Evolutionary conservation across 2,113 vertebrate species (phyloP).

Genomic region (Lycocorax pyrrhopterus): DNA sequence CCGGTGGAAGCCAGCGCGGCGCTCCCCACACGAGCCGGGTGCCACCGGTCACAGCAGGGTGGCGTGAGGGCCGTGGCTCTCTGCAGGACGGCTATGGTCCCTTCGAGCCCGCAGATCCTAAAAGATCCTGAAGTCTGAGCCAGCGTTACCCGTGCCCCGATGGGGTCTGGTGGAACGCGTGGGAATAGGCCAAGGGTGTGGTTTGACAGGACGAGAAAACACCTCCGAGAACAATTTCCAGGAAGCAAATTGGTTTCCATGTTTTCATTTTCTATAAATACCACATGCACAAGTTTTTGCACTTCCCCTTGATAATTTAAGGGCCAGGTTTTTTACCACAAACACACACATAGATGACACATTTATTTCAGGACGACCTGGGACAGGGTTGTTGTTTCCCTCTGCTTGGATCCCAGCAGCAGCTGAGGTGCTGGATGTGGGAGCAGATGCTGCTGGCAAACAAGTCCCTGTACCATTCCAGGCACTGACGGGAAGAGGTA

Average conservation of each 20-base stretch:
- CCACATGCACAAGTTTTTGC: neutral
- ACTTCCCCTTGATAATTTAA: neutral
- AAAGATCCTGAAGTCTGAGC: fast-evolving
- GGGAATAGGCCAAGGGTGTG: neutral
- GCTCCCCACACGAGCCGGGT: neutral
- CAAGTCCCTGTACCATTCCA: fast-evolving
- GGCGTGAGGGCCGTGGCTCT: fast-evolving
- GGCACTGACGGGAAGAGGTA: fast-evolving
- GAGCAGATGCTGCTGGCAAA: neutral
- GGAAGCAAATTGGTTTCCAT: neutral
- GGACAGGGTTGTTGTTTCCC: fast-evolving
- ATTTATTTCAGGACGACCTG: neutral
- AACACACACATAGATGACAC: fast-evolving
- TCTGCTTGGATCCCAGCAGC: neutral
- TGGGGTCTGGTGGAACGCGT: fast-evolving
- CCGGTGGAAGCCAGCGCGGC: fast-evolving
- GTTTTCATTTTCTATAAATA: conserved; percentile 1
- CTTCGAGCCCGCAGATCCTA: neutral
- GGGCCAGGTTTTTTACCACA: neutral
- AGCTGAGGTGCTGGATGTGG: neutral
- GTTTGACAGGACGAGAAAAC: neutral
- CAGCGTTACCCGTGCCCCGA: fast-evolving
- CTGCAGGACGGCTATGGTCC: fast-evolving
- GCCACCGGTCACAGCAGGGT: fast-evolving
- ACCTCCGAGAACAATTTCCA: neutral